Evolutionary conservation across 92 coral and sea anemone genomes (phyloP), one percentile per base, ranked within the genome.

Genomic region (Parazoanthus darwini): DNA sequence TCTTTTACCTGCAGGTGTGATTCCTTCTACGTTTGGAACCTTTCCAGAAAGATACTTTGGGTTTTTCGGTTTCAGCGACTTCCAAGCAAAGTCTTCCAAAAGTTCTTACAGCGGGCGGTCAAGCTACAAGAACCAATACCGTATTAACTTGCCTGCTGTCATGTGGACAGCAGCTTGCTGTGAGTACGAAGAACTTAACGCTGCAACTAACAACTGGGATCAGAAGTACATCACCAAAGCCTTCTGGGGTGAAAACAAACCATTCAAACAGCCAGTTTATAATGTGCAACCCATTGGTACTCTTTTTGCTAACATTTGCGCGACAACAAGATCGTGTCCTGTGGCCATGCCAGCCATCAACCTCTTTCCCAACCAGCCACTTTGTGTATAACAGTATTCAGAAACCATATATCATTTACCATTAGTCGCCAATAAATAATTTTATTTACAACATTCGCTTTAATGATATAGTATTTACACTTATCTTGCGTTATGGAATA

Each of bases 161-260:
- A 79, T 51, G 68, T 79, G 83, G 83, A 51, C 83, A 79, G 83
- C 83, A 18, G 83, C 83, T 1, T 79, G 83, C 68, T 79, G 83
- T 26, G 83, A 79, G 38, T 79, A 3, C 25, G 67, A 79, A 36
- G 44, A 50, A 25, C 16, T 13, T 0, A 26, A 79, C 68, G 9
- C 66, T 4, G 14, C 4, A 13, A 79, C 70, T 37, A 79, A 51
- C 66, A 26, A 8, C 9, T 79, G 43, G 43, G 13, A 51, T 8
- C 83, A 79, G 25, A 51, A 13, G 46, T 79, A 79, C 42, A 51
- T 79, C 22, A 50, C 83, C 11, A 51, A 14, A n/a, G 83, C 83
- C 2, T 79, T 79, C 35, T 79, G 66, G 66, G 83, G 67, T n/a
- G 8, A 26, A 54, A 79, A 79, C 83, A 51, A 79, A 37, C 83